These are phyloP conservation scores for Eucera pruinosa DNA, from an alignment of 2,888 invertebrate genomes.

Conservation along the genomic window DNA sequence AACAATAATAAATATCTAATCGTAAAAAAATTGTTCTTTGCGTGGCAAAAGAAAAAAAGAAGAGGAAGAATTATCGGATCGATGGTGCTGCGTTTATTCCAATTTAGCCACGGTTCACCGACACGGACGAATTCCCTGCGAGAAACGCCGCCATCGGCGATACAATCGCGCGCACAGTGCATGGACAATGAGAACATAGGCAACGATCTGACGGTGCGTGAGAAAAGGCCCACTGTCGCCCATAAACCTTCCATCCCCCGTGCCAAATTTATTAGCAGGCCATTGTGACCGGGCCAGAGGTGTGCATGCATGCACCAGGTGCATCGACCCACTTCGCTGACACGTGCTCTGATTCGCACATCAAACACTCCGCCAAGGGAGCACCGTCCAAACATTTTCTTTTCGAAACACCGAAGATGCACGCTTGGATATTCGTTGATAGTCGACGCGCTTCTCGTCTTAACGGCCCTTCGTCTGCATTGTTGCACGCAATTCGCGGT, in stretches of 20 bases:
- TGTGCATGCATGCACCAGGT: constrained; percentile 70
- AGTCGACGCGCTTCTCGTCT: constrained; percentile 20
- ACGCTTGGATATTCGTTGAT: neutral
- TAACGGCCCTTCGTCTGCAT: constrained; percentile 18
- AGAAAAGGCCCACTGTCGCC: constrained; percentile 69
- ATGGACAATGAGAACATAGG: constrained; percentile 50
- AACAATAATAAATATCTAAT: neutral
- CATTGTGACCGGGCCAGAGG: constrained; percentile 68
- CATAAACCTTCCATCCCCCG: constrained; percentile 64
- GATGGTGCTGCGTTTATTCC: constrained; percentile 28
- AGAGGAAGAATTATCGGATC: neutral
- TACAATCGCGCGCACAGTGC: constrained; percentile 51
- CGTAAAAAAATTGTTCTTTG: neutral
- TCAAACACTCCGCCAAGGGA: constrained; percentile 65
- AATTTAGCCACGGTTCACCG: constrained; percentile 45
- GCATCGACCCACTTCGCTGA: constrained; percentile 70
- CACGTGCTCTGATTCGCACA: constrained; percentile 79
- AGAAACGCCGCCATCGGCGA: constrained; percentile 39
- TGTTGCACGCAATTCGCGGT: constrained; percentile 38
- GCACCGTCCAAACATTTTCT: constrained; percentile 16
- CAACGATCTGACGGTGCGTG: constrained; percentile 61
- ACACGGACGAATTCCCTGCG: constrained; percentile 43
- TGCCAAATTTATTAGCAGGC: constrained; percentile 72
- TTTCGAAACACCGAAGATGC: neutral
- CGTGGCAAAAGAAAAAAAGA: neutral